phyloP scores from a whole-genome alignment of 1,140 invertebrate genomes.

The Teleopsis dalmanni region DNA sequence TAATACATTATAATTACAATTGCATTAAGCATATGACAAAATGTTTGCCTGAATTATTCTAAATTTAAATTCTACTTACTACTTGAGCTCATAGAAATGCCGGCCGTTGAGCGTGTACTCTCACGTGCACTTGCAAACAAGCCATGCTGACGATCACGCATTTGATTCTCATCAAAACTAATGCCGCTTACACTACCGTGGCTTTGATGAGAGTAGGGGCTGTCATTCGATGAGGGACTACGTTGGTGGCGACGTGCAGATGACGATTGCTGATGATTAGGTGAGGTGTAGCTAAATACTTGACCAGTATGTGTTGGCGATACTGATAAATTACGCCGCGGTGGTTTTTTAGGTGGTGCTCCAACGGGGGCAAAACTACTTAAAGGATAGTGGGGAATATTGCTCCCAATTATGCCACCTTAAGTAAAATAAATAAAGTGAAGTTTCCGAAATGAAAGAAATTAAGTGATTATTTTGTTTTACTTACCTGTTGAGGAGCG shows the following conservation, averaged over 20 bases:
- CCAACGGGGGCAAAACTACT: conserved; percentile 52
- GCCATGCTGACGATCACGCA: conserved; percentile 28
- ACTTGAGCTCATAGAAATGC: conserved; percentile 32
- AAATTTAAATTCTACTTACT: conserved; percentile 4
- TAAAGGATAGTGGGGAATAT: conserved; percentile 19
- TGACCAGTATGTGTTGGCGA: conserved; percentile 53
- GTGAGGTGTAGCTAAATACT: conserved; percentile 30
- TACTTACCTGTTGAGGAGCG: conserved; percentile 30
- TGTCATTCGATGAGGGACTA: conserved; percentile 29
- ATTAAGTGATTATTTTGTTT: neutral
- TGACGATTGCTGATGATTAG: conserved; percentile 26
- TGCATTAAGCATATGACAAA: too few relatives aligned
- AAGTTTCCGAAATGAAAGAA: neutral
- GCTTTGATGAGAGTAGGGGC: conserved; percentile 36
- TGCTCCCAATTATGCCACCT: conserved; percentile 18
- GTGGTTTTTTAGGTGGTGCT: conserved; percentile 81
- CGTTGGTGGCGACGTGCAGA: conserved; percentile 14
- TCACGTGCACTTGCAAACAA: conserved; percentile 36
- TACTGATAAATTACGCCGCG: conserved; percentile 72
- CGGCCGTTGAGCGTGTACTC: conserved; percentile 30
- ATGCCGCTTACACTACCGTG: conserved; percentile 38
- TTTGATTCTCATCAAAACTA: conserved; percentile 34
- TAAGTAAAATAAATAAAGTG: neutral
- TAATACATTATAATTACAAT: neutral
- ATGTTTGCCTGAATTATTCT: too few relatives aligned